Percentiles rank a stretch among this genome's conserved stretches.
Evolutionary conservation across 2,797 vertebrate species (phyloP).

Genomic region (Lacerta agilis): DNA sequence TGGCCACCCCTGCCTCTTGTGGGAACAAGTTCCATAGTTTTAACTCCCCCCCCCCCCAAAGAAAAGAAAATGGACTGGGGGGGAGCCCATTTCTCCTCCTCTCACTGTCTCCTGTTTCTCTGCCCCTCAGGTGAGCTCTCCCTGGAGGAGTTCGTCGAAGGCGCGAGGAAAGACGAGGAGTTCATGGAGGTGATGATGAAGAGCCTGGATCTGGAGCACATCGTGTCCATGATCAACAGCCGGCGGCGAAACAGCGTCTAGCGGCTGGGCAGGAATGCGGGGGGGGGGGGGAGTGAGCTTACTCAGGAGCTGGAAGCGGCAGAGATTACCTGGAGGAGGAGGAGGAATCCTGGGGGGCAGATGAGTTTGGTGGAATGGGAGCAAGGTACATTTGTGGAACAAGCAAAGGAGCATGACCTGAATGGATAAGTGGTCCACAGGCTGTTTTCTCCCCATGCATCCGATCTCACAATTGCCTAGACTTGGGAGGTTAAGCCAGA

Average conservation of each 20-base stretch:
- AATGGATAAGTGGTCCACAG: too few species aligned
- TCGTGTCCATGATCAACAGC: slow-evolving; percentile 89
- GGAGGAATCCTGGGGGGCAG: too few species aligned
- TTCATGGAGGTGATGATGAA: slow-evolving; percentile 96
- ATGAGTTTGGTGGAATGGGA: fast-evolving
- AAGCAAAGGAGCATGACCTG: too few species aligned
- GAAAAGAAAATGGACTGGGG: too few species aligned
- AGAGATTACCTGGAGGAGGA: neutral
- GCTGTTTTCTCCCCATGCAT: neutral
- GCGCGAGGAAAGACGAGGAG: slow-evolving; percentile 85
- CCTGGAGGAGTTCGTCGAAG: slow-evolving; percentile 50
- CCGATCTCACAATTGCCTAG: neutral
- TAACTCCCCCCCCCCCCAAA: neutral
- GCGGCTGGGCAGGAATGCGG: neutral
- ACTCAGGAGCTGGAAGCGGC: neutral
- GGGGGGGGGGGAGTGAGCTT: neutral
- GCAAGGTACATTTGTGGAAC: neutral
- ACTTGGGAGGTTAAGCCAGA: neutral
- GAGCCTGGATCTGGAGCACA: slow-evolving; percentile 88
- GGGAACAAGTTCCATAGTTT: neutral
- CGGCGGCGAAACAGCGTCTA: slow-evolving; percentile 77
- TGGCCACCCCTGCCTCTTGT: neutral
- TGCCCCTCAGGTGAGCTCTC: neutral
- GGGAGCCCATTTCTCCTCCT: neutral
- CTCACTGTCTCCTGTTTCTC: neutral